phyloP scores from a whole-genome alignment of 2,113 vertebrate genomes.

The Anser cygnoides region DNA sequence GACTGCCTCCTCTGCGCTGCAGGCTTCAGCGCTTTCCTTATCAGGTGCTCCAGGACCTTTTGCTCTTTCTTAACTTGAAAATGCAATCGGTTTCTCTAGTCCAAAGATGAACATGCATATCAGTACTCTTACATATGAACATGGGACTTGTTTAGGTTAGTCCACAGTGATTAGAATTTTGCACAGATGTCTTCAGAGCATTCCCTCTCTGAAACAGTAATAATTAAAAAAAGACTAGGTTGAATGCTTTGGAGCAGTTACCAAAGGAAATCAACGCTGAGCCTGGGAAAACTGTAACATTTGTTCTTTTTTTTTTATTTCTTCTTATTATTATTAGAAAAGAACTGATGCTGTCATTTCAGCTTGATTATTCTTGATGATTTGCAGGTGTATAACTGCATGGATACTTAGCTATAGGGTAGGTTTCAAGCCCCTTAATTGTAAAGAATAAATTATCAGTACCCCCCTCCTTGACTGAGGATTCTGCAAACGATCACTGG shows the following conservation, averaged over 20 bases:
- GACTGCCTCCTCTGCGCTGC: not conserved
- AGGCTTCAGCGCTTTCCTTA: fast-evolving
- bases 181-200: not conserved
- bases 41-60: not conserved
- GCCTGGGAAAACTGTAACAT: not conserved
- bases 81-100: not conserved
- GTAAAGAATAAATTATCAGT: not conserved
- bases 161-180: not conserved
- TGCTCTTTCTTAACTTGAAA: not conserved
- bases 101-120: not conserved
- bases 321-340: not conserved
- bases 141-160: not conserved
- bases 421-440: not conserved
- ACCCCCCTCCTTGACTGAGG: not conserved
- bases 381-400: not conserved
- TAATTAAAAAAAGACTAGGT: not conserved
- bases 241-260: not conserved
- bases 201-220: not conserved
- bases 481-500: not conserved
- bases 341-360: not conserved
- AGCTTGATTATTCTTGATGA: not conserved
- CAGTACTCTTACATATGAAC: not conserved
- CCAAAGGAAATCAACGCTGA: not conserved
- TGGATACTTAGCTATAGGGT: not conserved
- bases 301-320: not conserved